Percentiles rank a stretch among this genome's conserved stretches.
Conservation (phyloP, 2,113 vertebrate genomes). For the Nothoprocta pentlandii region DNA sequence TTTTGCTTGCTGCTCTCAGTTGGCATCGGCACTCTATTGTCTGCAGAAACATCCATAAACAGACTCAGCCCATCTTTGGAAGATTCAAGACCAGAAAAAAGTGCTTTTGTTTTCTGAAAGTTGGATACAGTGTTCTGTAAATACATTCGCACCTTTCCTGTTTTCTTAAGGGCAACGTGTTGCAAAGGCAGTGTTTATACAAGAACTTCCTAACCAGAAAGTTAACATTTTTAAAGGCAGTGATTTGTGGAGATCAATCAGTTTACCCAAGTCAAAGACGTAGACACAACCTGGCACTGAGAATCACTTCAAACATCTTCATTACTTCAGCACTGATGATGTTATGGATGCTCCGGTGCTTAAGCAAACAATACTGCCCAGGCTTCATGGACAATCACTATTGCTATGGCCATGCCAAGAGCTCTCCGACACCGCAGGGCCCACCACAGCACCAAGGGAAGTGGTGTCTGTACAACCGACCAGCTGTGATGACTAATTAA, state of each 20-base stretch:
- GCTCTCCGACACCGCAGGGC: not conserved
- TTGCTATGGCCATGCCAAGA: not conserved
- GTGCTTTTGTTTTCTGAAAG: not conserved
- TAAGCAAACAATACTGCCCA: not conserved
- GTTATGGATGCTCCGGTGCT: not conserved
- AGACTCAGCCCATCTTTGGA: constrained; percentile 15
- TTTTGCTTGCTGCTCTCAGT: constrained; percentile 20
- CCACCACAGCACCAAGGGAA: not conserved
- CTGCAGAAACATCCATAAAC: constrained; percentile 21
- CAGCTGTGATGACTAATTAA: not conserved
- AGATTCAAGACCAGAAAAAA: not conserved
- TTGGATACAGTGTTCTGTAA: not conserved
- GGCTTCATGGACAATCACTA: not conserved
- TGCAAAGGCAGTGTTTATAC: not conserved
- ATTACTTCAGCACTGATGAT: not conserved
- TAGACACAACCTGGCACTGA: not conserved
- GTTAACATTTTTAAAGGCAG: not conserved
- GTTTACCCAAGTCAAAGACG: not conserved
- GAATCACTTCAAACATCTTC: not conserved
- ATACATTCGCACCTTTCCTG: not conserved
- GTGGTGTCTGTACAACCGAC: not conserved
- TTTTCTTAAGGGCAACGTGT: not conserved
- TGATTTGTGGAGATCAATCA: not conserved
- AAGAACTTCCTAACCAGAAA: not conserved
- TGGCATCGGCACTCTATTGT: constrained; percentile 40